Percentiles rank a stretch among this genome's conserved stretches.
These are phyloP conservation scores for Nautilus pompilius DNA, from an alignment of 1,140 invertebrate species.

Conservation along the genomic window DNA sequence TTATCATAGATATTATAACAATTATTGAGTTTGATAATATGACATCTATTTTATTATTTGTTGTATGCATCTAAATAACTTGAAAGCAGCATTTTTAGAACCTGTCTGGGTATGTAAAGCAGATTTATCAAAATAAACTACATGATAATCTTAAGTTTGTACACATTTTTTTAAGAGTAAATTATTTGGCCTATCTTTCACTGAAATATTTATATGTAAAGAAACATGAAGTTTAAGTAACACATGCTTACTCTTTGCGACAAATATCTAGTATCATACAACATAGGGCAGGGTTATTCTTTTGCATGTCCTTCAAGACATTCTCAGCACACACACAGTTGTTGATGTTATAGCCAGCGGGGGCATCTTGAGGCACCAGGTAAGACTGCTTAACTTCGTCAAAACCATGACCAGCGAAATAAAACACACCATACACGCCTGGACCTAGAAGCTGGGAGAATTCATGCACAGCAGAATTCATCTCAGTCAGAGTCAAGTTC, in stretches of 20 bases:
- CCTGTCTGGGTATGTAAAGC: too few relatives aligned
- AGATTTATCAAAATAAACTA: too few relatives aligned
- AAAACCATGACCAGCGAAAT: conserved; percentile 59
- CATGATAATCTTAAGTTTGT: too few relatives aligned
- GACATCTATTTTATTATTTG: too few relatives aligned
- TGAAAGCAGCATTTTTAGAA: too few relatives aligned
- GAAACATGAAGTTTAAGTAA: too few relatives aligned
- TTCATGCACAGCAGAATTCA: conserved; percentile 52
- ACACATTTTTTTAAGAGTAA: too few relatives aligned
- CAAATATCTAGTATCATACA: conserved; percentile 58
- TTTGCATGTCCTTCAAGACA: conserved; percentile 44
- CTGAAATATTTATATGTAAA: too few relatives aligned
- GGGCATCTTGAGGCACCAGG: conserved; percentile 56
- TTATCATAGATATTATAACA: too few relatives aligned
- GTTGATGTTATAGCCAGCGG: conserved; percentile 44
- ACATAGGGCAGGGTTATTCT: conserved; percentile 49
- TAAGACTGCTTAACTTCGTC: conserved; percentile 49
- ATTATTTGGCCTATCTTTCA: too few relatives aligned
- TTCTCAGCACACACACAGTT: conserved; percentile 47
- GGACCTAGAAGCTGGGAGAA: conserved; percentile 52
- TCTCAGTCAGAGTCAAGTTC: conserved; percentile 54
- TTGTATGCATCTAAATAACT: too few relatives aligned
- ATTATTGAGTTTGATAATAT: too few relatives aligned
- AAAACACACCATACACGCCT: conserved; percentile 58
- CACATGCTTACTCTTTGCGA: conserved; percentile 43